Base-by-base conservation (phyloP, 2,797 vertebrate species). In the Falco columbarius region DNA sequence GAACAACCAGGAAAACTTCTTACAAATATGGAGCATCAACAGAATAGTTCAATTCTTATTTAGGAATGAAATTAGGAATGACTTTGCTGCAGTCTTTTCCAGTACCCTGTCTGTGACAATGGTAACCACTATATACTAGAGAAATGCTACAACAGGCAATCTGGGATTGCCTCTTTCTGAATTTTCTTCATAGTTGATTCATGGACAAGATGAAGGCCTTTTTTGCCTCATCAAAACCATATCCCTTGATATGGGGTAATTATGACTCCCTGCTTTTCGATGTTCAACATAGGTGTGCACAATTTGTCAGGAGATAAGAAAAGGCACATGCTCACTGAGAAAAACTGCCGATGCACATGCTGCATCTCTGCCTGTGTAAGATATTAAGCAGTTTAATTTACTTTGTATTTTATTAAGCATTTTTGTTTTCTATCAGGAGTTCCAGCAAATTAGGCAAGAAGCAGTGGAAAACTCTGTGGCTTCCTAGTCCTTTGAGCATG, bases 371-470 rank as follows among this genome's bases (percentile, higher is more conserved):
- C n/a, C 65, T 49, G 20, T 46, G 47, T 58, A 40, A 73, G 44
- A n/a, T 68, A 40, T 46, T 62, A 81, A 79, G 34, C 10, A 32
- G 17, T 19, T 55, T 44, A 54, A 93, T 66, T 42, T 24, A n/a
- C 7, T 62, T 75, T 83, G 34, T 83, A 3, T 73, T 80, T 80
- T 82, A 75, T 67, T 77, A 73, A 42, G 32, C 9, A 24, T 84
- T 84, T 72, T 68, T 55, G 16, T 55, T 87, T 95, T 80, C 40
- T 38, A 9, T 54, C 42, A 32, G 61, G 51, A 52, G 62, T 72
- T 89, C 65, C 67, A 92, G 89, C 81, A 89, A 90, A 89, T 75
- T 81, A 61, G 42, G 73, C 40, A 89, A 84, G n/a, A 44, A 80
- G 63, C 46, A 55, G 19, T 83, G 86, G 77, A 89, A 85, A 90